Base-by-base conservation (phyloP, 2,113 vertebrate genomes). In the Bubo scandiacus region DNA sequence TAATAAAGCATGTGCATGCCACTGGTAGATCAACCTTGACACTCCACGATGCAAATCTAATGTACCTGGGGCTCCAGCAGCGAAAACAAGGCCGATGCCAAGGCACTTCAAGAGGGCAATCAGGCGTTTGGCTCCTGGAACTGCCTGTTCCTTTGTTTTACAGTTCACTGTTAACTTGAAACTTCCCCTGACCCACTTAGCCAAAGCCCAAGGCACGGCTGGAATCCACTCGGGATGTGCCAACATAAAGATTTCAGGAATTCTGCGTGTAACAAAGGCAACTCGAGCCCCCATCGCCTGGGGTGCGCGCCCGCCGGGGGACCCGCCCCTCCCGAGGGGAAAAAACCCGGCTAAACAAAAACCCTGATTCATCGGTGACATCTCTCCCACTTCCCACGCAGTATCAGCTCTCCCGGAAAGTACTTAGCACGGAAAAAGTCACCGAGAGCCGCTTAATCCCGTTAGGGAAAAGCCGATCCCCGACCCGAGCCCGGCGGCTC, bases 171-270 rank as follows among this genome's bases (percentile, higher is more conserved):
- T 63, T 88, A 94, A 95, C 94, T 96, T 59, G 88, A 94, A 93
- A 95, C 95, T 93, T 95, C 90, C 90, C 94, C 79, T 97, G 95
- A 95, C 96, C 95, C 90, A 95, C 82, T 94, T 94, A 96, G 91
- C 80, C 82, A n/a, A 47, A 93, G 92, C 82, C 71, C 75, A 21
- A 90, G 80, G 91, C 94, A 90, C 72, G 94, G 94, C 82, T 77
- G 94, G 92, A 96, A 96, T 95, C 86, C 88, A 58, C 92, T 29
- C 72, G 15, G 38, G 91, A 96, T 66, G 91, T 81, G 95, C 92
- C 95, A 95, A 77, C 82, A 86, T 8, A 86, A 93, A 88, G 96
- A 86, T 29, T 59, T 75, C 75, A 93, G 63, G 91, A 94, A 90
- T 93, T 77, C 67, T 23, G 49, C 8, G 43, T 15, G 6, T n/a